phyloP scores from a whole-genome alignment of 2,888 invertebrate species.

The Saturnia japonica region DNA sequence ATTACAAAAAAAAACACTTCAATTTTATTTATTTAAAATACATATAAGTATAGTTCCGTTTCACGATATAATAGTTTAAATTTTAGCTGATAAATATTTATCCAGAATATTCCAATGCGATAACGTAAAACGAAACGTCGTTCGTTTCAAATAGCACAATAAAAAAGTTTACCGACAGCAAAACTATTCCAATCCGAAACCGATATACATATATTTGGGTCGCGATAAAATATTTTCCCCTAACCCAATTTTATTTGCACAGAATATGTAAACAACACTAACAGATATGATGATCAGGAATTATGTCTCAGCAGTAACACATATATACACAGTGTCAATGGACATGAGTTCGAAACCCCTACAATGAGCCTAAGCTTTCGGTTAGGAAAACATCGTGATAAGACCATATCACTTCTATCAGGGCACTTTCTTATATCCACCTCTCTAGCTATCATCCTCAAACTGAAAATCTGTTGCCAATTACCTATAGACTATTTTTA shows the following conservation, averaged over 20 bases:
- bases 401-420: too few species aligned
- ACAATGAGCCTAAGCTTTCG: too few species aligned
- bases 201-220: slow-evolving; percentile 30
- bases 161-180: slow-evolving; percentile 24
- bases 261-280: slow-evolving; percentile 15
- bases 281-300: neutral
- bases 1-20: too few species aligned
- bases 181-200: slow-evolving; percentile 20
- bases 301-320: too few species aligned
- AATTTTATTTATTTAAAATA: too few species aligned
- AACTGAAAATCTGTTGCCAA: too few species aligned
- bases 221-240: slow-evolving; percentile 30
- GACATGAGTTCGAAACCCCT: too few species aligned
- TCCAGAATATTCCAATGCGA: slow-evolving; percentile 3
- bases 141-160: slow-evolving; percentile 16
- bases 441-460: too few species aligned
- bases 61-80: neutral
- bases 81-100: neutral
- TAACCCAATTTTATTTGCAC: slow-evolving; percentile 26
- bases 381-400: too few species aligned
- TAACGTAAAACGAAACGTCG: slow-evolving; percentile 19
- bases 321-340: too few species aligned
- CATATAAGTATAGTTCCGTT: neutral
- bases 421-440: too few species aligned
- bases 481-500: too few species aligned